These are phyloP conservation scores for Magallana ariakensis DNA, from an alignment of 1,140 invertebrate species.

Conservation along the genomic window DNA sequence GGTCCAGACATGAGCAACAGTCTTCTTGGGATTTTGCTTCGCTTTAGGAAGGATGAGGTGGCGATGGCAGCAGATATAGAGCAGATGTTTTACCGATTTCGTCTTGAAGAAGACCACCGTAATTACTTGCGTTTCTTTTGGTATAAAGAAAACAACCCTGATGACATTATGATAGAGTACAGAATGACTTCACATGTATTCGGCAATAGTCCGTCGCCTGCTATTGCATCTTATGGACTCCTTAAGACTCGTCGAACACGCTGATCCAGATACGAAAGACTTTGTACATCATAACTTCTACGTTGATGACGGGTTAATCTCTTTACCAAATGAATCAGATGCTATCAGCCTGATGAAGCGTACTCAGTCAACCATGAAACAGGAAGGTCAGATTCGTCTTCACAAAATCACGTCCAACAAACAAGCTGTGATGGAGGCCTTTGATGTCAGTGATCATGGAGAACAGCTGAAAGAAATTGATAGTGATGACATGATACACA, in stretches of 20 bases:
- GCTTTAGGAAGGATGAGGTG: conserved; percentile 57
- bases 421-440: too few relatives aligned
- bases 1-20: too few relatives aligned
- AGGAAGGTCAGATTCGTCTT: too few relatives aligned
- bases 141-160: conserved; percentile 53
- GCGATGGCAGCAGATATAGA: conserved; percentile 58
- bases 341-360: conserved; percentile 12
- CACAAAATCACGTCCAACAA: too few relatives aligned
- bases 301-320: too few relatives aligned
- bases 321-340: too few relatives aligned
- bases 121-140: conserved; percentile 58
- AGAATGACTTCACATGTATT: conserved; percentile 47
- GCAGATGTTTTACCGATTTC: conserved; percentile 59
- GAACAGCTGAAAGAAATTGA: too few relatives aligned
- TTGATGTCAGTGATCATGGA: too few relatives aligned
- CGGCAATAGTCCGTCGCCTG: conserved; percentile 57
- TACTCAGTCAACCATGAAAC: too few relatives aligned
- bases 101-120: conserved; percentile 41
- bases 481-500: too few relatives aligned
- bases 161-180: conserved; percentile 35
- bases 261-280: too few relatives aligned
- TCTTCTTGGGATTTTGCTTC: conserved; percentile 57
- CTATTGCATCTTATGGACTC: conserved; percentile 55
- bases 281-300: too few relatives aligned
- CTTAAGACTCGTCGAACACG: conserved; percentile 32